Conservation (phyloP, 2,113 vertebrate species). For the Ceuthmochares aereus region DNA sequence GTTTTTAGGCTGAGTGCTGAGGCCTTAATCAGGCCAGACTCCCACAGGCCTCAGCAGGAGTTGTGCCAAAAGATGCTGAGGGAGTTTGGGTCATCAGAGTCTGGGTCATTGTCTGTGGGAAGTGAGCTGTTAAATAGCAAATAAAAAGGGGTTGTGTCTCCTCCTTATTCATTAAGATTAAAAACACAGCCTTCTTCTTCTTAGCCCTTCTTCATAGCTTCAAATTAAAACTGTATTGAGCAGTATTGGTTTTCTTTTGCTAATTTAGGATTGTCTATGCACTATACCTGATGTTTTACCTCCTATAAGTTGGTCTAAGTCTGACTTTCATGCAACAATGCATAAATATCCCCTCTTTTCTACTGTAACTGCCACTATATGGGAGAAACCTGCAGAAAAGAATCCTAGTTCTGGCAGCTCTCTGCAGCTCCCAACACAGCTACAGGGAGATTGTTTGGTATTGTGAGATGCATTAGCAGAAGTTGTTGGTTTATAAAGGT, state of each 20-base stretch:
- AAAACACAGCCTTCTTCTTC: neutral
- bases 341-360: neutral
- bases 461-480: neutral
- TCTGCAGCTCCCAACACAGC: neutral
- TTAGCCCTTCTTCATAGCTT: neutral
- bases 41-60: conserved; percentile 52
- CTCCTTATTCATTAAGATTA: conserved; percentile 47
- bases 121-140: conserved; percentile 65
- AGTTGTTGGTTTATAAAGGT: neutral
- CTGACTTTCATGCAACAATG: neutral
- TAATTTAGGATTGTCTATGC: neutral
- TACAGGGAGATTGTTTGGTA: neutral
- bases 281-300: neutral
- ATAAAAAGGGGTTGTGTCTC: conserved; percentile 60
- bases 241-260: neutral
- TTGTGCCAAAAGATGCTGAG: conserved; percentile 68
- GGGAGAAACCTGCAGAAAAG: neutral
- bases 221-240: conserved; percentile 23
- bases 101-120: conserved; percentile 59
- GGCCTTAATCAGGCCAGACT: conserved; percentile 62
- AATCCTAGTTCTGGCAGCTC: neutral
- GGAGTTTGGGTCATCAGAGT: conserved; percentile 58
- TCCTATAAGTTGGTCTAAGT: neutral
- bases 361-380: neutral
- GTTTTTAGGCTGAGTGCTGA: conserved; percentile 37